Conservation (phyloP, 2,113 vertebrate genomes). For the Toxostoma redivivum region DNA sequence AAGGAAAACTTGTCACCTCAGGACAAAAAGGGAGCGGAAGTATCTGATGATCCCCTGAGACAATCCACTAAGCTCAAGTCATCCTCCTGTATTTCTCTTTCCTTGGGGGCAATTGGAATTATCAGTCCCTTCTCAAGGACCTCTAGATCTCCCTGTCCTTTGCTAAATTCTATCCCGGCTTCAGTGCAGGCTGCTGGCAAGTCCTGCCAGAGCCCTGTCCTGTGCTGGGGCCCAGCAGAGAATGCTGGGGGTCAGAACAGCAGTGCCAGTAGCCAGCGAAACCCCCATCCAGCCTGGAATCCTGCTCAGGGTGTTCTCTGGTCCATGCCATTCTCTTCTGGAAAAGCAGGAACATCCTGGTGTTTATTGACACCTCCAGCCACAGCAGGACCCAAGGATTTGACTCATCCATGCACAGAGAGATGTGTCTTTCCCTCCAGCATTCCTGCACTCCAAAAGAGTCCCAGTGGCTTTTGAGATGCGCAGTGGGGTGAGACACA, state of each 20-base stretch:
- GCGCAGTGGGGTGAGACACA: background rate
- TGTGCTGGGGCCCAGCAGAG: background rate
- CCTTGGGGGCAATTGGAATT: background rate
- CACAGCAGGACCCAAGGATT: background rate
- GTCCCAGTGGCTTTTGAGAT: background rate
- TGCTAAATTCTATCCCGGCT: background rate
- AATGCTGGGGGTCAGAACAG: background rate
- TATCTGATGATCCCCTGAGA: conserved; percentile 52
- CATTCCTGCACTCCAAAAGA: accelerated
- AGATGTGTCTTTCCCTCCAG: background rate
- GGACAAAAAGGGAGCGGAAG: conserved; percentile 61
- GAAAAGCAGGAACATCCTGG: background rate
- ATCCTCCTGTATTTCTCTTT: background rate
- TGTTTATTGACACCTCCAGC: background rate
- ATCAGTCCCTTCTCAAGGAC: background rate
- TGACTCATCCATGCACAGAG: background rate
- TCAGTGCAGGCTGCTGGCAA: background rate
- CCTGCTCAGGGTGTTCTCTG: background rate
- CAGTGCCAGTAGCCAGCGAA: accelerated
- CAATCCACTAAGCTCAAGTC: conserved; percentile 42
- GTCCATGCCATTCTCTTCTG: accelerated
- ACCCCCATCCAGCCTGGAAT: background rate
- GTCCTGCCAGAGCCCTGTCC: background rate
- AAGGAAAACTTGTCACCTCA: conserved; percentile 50
- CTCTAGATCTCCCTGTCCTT: background rate